Base-by-base conservation (phyloP, 92 coral and sea anemone genomes). In the Anthopleura xanthogrammica region DNA sequence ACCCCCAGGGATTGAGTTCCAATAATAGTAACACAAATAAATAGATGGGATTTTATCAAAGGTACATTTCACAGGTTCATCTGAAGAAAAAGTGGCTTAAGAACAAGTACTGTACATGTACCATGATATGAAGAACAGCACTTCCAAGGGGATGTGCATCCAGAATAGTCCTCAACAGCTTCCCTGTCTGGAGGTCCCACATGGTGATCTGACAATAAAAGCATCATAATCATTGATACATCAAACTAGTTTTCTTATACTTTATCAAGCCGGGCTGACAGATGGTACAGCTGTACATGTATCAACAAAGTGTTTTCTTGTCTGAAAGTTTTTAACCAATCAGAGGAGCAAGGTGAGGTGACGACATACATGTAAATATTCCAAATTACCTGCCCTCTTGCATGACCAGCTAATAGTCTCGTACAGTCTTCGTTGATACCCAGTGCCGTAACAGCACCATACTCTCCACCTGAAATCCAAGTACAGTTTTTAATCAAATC, bases 121-220 rank as follows among this genome's bases (percentile, higher is more conserved):
- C 98, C 96, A 94, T 64, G 55, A 95, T 90, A 84, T 95, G 98
- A 52, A 95, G 96, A 23, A 95, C 98, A 72, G 98, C 98, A 88
- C 98, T 88, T 24, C 98, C 98, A 39, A 91, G 91, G 4, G 98
- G 98, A 79, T 95, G 98, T 12, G 98, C 98, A 90, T 95, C 98
- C 12, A 88, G 64, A n/a, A 95, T 94, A 29, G 89, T 82, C 82
- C 98, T 90, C 5, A 95, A 82, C 70, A 92, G 85, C 76, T 95
- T 95, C 16, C 98, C 98, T 68, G 98, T 86, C 75, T 92, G 92
- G 65, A 95, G 77, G 83, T 95, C 98, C 98, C 98, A 95, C 98
- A 95, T 95, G 60, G 93, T 91, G 48, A 95, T 95, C 98, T 95
- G 77, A 60, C 16, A 54, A 20, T n/a, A 79, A 41, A 79, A 42